Conservation (phyloP, 23 tunicate species). For the Clavelina lepadiformis region DNA sequence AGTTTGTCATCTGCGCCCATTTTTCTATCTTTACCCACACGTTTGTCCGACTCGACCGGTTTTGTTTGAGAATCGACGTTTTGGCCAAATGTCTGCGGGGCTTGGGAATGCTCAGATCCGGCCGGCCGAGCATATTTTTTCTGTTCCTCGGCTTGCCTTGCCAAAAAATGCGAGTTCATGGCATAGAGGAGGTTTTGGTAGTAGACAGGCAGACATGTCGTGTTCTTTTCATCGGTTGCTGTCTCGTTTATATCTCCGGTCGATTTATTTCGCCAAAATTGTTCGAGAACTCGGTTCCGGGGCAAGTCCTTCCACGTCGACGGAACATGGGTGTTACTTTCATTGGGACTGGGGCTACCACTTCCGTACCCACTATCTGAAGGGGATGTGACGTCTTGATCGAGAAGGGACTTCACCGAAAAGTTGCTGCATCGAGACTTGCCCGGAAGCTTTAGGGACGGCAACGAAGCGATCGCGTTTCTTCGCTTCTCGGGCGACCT, state of each 20-base stretch:
- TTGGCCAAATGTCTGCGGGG: too few relatives aligned
- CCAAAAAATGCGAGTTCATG: slow-evolving; percentile 49
- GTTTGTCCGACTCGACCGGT: too few relatives aligned
- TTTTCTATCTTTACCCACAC: too few relatives aligned
- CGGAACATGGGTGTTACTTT: neutral
- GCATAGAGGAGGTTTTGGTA: slow-evolving; percentile 63
- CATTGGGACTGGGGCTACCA: slow-evolving; percentile 81
- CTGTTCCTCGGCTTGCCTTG: slow-evolving; percentile 14
- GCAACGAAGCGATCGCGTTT: neutral
- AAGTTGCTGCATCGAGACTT: slow-evolving; percentile 31
- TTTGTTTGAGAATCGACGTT: neutral
- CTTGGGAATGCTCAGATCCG: too few relatives aligned
- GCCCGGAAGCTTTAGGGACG: neutral
- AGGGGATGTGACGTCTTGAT: slow-evolving; percentile 49
- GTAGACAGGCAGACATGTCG: slow-evolving; percentile 33
- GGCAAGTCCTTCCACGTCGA: too few relatives aligned
- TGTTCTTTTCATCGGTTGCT: too few relatives aligned
- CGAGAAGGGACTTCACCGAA: slow-evolving; percentile 35
- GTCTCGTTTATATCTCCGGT: too few relatives aligned
- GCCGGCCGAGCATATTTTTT: neutral
- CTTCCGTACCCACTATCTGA: slow-evolving; percentile 94
- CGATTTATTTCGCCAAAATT: too few relatives aligned
- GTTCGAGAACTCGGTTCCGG: too few relatives aligned
- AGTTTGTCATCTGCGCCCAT: too few relatives aligned
- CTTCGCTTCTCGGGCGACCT: neutral